Percentiles rank a stretch among this genome's conserved stretches.
Conservation (phyloP, 2,797 vertebrate genomes). For the Rhinoraja longicauda region DNA sequence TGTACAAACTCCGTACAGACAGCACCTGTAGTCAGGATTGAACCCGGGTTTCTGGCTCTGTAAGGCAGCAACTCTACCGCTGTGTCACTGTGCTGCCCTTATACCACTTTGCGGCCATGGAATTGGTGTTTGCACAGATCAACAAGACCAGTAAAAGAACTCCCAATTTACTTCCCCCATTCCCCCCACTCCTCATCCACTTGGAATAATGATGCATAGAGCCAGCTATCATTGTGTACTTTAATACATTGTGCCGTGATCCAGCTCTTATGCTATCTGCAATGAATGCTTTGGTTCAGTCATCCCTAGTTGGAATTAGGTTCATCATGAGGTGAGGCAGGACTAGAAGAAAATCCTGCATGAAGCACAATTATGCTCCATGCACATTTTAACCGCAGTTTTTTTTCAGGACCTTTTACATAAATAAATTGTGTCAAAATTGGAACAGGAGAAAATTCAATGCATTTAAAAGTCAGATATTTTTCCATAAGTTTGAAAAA, state of each 20-base stretch:
- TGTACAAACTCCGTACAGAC: too few species aligned
- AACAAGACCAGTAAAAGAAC: background rate
- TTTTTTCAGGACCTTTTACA: background rate
- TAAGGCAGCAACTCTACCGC: too few species aligned
- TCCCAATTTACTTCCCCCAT: background rate
- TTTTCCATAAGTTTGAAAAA: background rate
- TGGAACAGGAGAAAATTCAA: background rate
- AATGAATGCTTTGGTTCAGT: background rate
- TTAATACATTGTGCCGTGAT: background rate
- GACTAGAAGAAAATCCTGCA: background rate
- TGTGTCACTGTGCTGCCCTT: too few species aligned
- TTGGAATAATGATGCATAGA: background rate
- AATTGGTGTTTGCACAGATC: background rate
- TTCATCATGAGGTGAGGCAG: background rate
- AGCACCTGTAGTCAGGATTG: too few species aligned
- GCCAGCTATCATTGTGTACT: background rate
- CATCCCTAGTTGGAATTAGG: background rate
- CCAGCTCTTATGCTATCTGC: background rate
- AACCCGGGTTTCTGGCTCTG: too few species aligned
- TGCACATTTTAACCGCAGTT: background rate
- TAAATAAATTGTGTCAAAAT: background rate
- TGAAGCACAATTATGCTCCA: background rate
- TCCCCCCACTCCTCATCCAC: background rate
- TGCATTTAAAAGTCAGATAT: background rate
- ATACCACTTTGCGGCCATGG: too few species aligned